A percentile compares a stretch with the other conserved stretches of the same genome.
Evolutionary conservation across 2,888 invertebrate genomes (phyloP).

Genomic region (Lypha dubia): DNA sequence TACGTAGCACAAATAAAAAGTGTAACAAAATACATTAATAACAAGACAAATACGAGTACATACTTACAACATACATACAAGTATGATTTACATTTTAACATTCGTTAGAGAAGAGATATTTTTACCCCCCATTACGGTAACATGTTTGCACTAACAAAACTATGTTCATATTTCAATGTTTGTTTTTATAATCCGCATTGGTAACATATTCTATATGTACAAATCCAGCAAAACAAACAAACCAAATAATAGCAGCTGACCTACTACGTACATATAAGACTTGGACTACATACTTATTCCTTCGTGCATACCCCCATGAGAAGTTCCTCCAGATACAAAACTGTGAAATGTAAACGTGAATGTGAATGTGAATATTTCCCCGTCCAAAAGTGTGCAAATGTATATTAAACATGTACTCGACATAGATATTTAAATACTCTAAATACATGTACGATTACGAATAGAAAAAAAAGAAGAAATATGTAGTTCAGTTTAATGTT

Average conservation of each 20-base stretch:
- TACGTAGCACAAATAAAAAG: slow-evolving; percentile 13
- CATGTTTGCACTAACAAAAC: slow-evolving; percentile 25
- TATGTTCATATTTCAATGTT: slow-evolving; percentile 52
- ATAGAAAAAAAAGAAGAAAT: slow-evolving; percentile 51
- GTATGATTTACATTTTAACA: slow-evolving; percentile 43
- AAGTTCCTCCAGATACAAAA: slow-evolving; percentile 11
- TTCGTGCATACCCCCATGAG: slow-evolving; percentile 38
- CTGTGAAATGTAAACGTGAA: neutral
- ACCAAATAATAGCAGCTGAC: slow-evolving; percentile 58
- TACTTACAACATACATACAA: too few species aligned
- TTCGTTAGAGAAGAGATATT: slow-evolving; percentile 28
- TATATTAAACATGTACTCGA: slow-evolving; percentile 58
- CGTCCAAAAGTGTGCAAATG: slow-evolving; percentile 44
- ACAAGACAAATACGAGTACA: slow-evolving; percentile 7
- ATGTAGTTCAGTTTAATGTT: slow-evolving; percentile 56
- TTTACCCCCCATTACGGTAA: slow-evolving; percentile 20
- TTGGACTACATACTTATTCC: neutral
- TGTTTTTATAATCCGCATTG: slow-evolving; percentile 62
- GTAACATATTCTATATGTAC: slow-evolving; percentile 29
- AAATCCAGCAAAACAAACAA: slow-evolving; percentile 27
- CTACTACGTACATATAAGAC: slow-evolving; percentile 49
- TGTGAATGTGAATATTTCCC: slow-evolving; percentile 6
- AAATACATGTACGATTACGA: slow-evolving; percentile 43
- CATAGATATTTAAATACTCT: slow-evolving; percentile 56
- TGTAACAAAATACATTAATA: slow-evolving; percentile 32